phyloP scores from a whole-genome alignment of 2,888 invertebrate species.

The Brachyopa scutellaris region DNA sequence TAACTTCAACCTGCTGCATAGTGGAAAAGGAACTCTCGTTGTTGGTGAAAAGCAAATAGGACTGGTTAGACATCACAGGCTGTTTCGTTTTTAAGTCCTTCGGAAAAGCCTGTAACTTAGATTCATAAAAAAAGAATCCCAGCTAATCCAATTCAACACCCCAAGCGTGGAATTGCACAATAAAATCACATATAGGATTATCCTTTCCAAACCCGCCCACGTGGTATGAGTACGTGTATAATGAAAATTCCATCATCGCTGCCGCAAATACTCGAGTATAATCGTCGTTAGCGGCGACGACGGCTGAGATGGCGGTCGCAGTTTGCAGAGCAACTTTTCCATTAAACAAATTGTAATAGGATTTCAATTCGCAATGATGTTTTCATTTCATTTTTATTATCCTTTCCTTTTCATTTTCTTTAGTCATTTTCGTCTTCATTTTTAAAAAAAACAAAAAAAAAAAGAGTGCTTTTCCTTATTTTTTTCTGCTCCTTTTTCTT shows the following conservation, averaged over 20 bases:
- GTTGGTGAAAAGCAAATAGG: too few species aligned
- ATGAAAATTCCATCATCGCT: conserved; percentile 56
- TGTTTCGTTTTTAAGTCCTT: too few species aligned
- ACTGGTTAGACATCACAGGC: too few species aligned
- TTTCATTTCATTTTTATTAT: conserved; percentile 72
- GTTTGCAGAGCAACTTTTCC: conserved; percentile 54
- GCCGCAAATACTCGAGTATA: conserved; percentile 27
- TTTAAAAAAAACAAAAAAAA: neutral
- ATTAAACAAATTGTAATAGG: conserved; percentile 68
- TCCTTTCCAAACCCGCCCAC: conserved; percentile 29
- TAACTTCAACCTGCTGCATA: too few species aligned
- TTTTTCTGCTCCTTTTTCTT: too few species aligned
- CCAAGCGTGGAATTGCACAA: neutral
- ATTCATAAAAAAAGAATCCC: neutral
- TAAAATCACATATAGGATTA: conserved; percentile 8
- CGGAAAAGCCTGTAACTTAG: too few species aligned
- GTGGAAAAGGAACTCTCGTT: too few species aligned
- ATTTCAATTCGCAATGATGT: conserved; percentile 71
- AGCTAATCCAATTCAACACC: conserved; percentile 8
- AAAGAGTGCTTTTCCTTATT: neutral
- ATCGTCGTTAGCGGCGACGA: neutral
- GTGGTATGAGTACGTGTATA: too few species aligned
- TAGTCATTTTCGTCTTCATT: neutral
- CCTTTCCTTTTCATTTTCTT: conserved; percentile 20
- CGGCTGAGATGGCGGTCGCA: neutral